Evolutionary conservation across 2,797 vertebrate species (phyloP), one percentile per base, ranked within the genome.

Genomic region (Scolopax rusticola): DNA sequence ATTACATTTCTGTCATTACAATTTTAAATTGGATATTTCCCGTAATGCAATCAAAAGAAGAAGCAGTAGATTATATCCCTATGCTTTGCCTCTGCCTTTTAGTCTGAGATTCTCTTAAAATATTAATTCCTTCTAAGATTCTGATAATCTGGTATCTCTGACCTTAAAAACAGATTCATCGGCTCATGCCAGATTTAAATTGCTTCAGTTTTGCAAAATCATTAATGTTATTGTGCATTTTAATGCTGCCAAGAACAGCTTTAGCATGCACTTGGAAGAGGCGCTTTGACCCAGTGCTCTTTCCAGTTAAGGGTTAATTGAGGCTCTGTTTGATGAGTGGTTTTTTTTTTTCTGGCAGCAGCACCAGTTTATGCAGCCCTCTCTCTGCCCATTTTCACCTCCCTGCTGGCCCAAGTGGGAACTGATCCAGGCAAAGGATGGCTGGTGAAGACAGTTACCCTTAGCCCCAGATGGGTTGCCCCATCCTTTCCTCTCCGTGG

Each of bases 31-130:
- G 28, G 23, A 5, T 69, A 59, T 81, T 91, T 86, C 32, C 40
- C 88, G 24, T 33, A 93, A 73, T 41, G 23, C 48, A 77, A 51
- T 33, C 54, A 76, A 84, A 40, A 60, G 30, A 54, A 87, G 45
- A 21, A 91, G 38, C 8, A 11, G 16, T 48, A 41, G 70, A 32
- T 32, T 76, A 16, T 50, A 47, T 67, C 78, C 40, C 40, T 67
- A 3, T 28, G n/a, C 38, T 48, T 76, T 85, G 57, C 87, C 40
- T 82, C 45, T 76, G 48, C 57, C 32, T 91, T 92, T 71, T 57
- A 88, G 59, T 63, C 81, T 79, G 67, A 88, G 30, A 67, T 73
- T 73, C n/a, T 91, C 74, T 56, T 82, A 71, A 92, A 89, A 78
- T 78, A 86, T 73, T 61, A 43, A 81, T 95, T 91, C 32, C 13